These are phyloP conservation scores for Camponotus floridanus DNA, from an alignment of 1,140 invertebrate genomes.

Conservation along the genomic window DNA sequence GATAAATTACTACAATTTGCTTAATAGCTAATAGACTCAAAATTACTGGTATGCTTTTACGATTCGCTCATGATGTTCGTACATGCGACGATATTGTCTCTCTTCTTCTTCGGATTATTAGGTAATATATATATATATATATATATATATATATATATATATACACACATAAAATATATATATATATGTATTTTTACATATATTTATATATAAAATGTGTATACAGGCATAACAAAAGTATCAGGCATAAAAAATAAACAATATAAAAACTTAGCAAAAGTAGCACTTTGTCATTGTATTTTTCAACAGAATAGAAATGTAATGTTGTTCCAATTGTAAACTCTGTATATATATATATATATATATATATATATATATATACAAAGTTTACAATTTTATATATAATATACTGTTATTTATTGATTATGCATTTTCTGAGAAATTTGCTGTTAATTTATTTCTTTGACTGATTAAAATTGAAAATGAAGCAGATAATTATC, in stretches of 20 bases:
- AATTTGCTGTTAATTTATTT: not conserved
- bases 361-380: not conserved
- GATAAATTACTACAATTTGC: conserved; percentile 83
- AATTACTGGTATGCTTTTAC: conserved; percentile 83
- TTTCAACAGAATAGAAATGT: not conserved
- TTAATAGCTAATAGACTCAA: conserved; percentile 82
- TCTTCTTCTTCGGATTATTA: conserved; percentile 81
- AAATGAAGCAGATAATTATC: not conserved
- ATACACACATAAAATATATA: not conserved
- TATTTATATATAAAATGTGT: not conserved
- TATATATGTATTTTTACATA: not conserved
- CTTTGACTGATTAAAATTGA: not conserved
- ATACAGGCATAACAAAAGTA: not conserved
- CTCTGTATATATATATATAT: not conserved
- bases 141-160: not conserved
- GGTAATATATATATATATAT: conserved; percentile 74
- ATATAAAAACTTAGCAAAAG: not conserved
- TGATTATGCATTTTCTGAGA: not conserved
- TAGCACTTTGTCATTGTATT: not conserved
- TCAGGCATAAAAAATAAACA: not conserved
- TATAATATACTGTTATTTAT: not conserved
- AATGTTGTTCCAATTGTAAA: not conserved
- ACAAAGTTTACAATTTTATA: too few species aligned
- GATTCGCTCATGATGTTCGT: conserved; percentile 81
- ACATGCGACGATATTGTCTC: conserved; percentile 81